These are phyloP conservation scores for Cryptocephalus primarius DNA, from an alignment of 2,888 invertebrate species.

Conservation along the genomic window DNA sequence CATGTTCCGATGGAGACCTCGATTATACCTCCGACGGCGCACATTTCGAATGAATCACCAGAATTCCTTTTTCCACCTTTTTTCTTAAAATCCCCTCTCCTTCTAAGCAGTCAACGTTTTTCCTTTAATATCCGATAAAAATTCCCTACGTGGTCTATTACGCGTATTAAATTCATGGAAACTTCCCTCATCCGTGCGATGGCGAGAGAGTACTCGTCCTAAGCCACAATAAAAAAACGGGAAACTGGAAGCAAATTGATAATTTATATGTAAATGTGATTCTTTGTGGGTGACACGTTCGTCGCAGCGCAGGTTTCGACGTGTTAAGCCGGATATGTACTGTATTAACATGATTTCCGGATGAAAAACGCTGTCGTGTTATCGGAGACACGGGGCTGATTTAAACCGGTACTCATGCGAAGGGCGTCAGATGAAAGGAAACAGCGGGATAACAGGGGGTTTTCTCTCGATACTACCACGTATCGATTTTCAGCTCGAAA, in stretches of 20 bases:
- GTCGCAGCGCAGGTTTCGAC: conserved; percentile 19
- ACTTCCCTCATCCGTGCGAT: background rate
- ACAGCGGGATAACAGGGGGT: no score
- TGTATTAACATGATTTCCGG: conserved; percentile 18
- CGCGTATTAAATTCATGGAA: background rate
- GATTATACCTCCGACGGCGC: no score
- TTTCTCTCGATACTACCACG: no score
- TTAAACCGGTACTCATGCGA: no score
- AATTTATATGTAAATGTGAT: conserved; percentile 28
- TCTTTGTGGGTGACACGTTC: conserved; percentile 23
- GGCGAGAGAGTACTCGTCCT: background rate
- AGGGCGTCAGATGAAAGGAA: no score
- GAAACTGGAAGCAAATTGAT: conserved; percentile 19
- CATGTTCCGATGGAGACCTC: no score
- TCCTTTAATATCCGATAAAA: background rate
- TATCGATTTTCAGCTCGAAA: no score
- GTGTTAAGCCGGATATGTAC: conserved; percentile 18
- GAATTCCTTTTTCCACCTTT: no score
- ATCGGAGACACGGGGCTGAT: no score
- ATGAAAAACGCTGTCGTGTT: conserved; percentile 5
- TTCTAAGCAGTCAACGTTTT: background rate
- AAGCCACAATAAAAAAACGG: background rate
- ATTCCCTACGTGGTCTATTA: background rate
- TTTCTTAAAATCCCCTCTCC: no score
- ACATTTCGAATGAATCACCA: no score